A percentile compares a stretch with the other conserved stretches of the same genome.
phyloP scores from a whole-genome alignment of 2,113 vertebrate species.

The Microtus ochrogaster region DNA sequence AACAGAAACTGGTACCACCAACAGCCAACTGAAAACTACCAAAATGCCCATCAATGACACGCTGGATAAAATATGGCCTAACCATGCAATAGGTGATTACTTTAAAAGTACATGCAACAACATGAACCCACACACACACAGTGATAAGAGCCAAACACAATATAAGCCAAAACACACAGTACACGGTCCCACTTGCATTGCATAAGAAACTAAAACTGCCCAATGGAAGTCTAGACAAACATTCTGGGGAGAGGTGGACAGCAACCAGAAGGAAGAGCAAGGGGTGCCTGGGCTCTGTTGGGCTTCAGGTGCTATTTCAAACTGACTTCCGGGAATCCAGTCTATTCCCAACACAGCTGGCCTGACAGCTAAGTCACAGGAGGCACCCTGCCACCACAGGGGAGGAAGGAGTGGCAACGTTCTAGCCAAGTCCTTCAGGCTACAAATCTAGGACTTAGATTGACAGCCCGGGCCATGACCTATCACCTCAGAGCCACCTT shows the following conservation, averaged over 20 bases:
- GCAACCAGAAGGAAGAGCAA: neutral
- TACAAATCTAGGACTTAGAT: neutral
- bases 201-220: constrained; percentile 3
- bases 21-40: constrained; percentile 4
- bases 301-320: neutral
- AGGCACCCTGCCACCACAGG: neutral
- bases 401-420: neutral
- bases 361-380: neutral
- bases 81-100: constrained; percentile 52
- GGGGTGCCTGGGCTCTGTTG: neutral
- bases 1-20: neutral
- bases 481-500: neutral
- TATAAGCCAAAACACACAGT: neutral
- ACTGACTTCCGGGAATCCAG: neutral
- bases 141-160: constrained; percentile 33
- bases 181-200: neutral
- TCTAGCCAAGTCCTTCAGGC: neutral
- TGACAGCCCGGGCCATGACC: neutral
- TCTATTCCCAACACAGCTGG: neutral
- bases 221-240: neutral
- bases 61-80: constrained; percentile 61
- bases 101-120: constrained; percentile 40
- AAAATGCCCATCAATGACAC: constrained; percentile 49
- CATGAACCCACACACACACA: constrained; percentile 2
- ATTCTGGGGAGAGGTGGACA: neutral